phyloP scores from a whole-genome alignment of 2,797 vertebrate genomes.

The Pelodytes ibericus region DNA sequence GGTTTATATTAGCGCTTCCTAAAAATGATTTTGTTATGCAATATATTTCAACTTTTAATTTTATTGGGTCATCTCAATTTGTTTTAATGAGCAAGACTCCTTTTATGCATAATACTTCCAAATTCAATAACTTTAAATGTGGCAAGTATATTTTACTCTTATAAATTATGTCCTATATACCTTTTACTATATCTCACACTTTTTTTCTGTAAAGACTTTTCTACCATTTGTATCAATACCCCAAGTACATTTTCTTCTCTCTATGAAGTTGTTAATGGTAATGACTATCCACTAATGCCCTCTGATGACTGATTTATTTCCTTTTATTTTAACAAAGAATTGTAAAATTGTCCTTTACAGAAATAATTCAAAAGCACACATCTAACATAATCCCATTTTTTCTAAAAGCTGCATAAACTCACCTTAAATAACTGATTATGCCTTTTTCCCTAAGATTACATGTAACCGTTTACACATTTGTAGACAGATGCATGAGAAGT shows the following conservation, averaged over 20 bases:
- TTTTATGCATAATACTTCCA: too few relatives aligned
- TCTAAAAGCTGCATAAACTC: slow-evolving; percentile 15
- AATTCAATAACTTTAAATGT: background rate
- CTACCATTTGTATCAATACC: slow-evolving; percentile 7
- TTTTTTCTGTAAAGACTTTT: too few relatives aligned
- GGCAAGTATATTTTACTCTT: background rate
- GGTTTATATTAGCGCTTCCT: too few relatives aligned
- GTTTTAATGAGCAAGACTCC: too few relatives aligned
- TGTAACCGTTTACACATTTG: slow-evolving; percentile 32
- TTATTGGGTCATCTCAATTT: too few relatives aligned
- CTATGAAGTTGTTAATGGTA: slow-evolving; percentile 15
- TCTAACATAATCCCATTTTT: slow-evolving; percentile 26
- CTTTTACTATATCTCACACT: too few relatives aligned
- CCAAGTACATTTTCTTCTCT: slow-evolving; percentile 16
- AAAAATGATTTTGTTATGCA: too few relatives aligned
- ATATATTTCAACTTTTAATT: too few relatives aligned
- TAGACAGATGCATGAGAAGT: slow-evolving; percentile 30
- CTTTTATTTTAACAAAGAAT: slow-evolving; percentile 14
- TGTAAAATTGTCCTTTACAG: slow-evolving; percentile 23
- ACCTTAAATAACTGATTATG: slow-evolving; percentile 30
- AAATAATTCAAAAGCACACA: slow-evolving; percentile 32
- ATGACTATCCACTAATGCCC: slow-evolving; percentile 26
- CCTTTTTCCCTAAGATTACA: slow-evolving; percentile 26
- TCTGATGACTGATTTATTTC: slow-evolving; percentile 19
- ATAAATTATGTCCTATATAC: too few relatives aligned